These are phyloP conservation scores for Scomber colias DNA, from an alignment of 2,113 vertebrate species.

Conservation along the genomic window DNA sequence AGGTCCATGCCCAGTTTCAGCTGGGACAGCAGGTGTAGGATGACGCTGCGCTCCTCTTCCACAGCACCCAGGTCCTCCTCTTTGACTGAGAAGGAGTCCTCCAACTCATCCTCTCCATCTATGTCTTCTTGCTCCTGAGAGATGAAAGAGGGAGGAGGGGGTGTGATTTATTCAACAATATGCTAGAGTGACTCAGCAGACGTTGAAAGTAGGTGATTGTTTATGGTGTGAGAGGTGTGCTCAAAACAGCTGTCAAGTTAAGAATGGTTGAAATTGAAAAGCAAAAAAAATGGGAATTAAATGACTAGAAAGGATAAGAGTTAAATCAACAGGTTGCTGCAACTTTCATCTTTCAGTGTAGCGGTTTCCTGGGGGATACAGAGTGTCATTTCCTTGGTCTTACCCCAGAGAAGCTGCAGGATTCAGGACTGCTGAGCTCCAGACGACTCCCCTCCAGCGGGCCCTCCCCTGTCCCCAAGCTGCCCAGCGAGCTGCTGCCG, in stretches of 20 bases:
- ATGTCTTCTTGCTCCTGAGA: slow-evolving; percentile 93
- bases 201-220: background rate
- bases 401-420: slow-evolving; percentile 91
- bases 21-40: slow-evolving; percentile 97
- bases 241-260: too few relatives aligned
- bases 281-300: background rate
- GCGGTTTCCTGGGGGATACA: background rate
- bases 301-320: background rate
- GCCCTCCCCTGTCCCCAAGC: slow-evolving; percentile 85
- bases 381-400: slow-evolving; percentile 59
- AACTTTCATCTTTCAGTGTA: background rate
- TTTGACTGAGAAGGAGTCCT: slow-evolving; percentile 88
- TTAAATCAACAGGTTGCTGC: background rate
- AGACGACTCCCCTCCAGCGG: slow-evolving; percentile 84
- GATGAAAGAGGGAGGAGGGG: background rate
- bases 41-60: slow-evolving; percentile 97
- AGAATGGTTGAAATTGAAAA: background rate
- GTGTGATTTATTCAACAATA: background rate
- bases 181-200: background rate
- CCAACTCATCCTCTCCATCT: slow-evolving; percentile 90
- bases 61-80: slow-evolving; percentile 95
- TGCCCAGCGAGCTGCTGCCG: slow-evolving; percentile 86
- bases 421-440: slow-evolving; percentile 86
- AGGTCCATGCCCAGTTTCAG: slow-evolving; percentile 99
- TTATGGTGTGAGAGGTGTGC: background rate